Evolutionary conservation across 2,113 vertebrate species (phyloP).

Genomic region (Pipa parva): DNA sequence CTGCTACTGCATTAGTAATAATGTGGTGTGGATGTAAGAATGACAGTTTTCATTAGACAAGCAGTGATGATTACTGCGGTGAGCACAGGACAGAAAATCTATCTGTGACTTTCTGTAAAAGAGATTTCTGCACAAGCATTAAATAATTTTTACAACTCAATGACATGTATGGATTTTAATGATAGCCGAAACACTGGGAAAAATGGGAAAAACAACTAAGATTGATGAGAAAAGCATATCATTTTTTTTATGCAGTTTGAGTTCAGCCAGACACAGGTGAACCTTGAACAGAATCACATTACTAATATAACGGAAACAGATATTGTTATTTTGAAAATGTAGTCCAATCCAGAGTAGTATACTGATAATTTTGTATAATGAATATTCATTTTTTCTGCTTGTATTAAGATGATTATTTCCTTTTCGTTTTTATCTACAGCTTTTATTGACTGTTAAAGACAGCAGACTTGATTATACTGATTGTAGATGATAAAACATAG

Average conservation of each 20-base stretch:
- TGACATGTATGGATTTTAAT: slow-evolving; percentile 40
- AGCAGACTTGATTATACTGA: too few species aligned
- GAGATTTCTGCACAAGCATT: slow-evolving; percentile 42
- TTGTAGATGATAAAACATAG: too few species aligned
- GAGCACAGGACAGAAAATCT: slow-evolving; percentile 35
- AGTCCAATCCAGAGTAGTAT: too few species aligned
- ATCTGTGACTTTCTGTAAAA: slow-evolving; percentile 35
- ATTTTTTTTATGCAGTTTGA: slow-evolving; percentile 24
- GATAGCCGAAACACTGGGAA: slow-evolving; percentile 21
- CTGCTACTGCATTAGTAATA: slow-evolving; percentile 39
- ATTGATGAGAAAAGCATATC: slow-evolving; percentile 30
- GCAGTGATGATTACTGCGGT: slow-evolving; percentile 29
- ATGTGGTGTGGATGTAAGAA: slow-evolving; percentile 37
- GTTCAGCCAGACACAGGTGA: slow-evolving; percentile 15
- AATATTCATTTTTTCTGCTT: too few species aligned
- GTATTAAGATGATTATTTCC: too few species aligned
- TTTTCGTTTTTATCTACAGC: too few species aligned
- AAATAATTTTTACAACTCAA: slow-evolving; percentile 41
- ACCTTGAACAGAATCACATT: background rate
- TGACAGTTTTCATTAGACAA: slow-evolving; percentile 40
- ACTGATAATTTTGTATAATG: too few species aligned
- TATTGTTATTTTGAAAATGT: too few species aligned
- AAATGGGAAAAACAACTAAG: slow-evolving; percentile 13
- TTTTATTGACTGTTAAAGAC: too few species aligned
- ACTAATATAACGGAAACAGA: too few species aligned